Evolutionary conservation across 1,140 invertebrate species (phyloP).

Genomic region (Watersipora subatra): DNA sequence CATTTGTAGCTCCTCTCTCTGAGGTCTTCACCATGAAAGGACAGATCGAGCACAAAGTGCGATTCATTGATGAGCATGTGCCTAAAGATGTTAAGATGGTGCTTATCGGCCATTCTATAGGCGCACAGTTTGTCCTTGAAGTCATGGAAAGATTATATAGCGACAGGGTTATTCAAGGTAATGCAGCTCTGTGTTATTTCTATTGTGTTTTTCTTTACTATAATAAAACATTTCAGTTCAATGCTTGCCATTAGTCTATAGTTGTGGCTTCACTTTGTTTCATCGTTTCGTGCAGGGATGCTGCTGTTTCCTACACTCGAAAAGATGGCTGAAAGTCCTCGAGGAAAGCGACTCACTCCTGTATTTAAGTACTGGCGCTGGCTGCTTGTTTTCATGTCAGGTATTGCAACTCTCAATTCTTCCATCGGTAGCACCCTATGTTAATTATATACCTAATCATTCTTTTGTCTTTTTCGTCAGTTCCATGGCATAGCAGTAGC

Average conservation of each 20-base stretch:
- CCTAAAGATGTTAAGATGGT: conserved; percentile 49
- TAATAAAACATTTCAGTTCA: no score
- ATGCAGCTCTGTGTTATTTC: no score
- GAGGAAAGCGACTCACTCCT: conserved; percentile 46
- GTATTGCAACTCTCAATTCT: no score
- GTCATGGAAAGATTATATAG: conserved; percentile 46
- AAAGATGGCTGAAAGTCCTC: conserved; percentile 55
- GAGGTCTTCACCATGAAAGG: conserved; percentile 55
- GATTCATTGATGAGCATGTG: conserved; percentile 58
- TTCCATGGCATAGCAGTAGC: no score
- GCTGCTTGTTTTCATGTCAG: conserved; percentile 46
- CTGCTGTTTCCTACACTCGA: conserved; percentile 71
- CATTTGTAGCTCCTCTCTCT: no score
- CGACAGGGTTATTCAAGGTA: conserved; percentile 3
- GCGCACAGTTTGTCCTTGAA: conserved; percentile 62
- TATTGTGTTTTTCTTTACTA: no score
- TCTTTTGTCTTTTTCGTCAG: no score
- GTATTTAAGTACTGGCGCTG: conserved; percentile 45
- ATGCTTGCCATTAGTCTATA: no score
- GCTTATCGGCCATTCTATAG: conserved; percentile 71
- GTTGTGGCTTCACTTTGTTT: neutral
- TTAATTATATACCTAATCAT: no score
- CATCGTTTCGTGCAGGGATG: conserved; percentile 33
- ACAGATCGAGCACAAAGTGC: conserved; percentile 65
- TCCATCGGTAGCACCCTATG: no score